These are phyloP conservation scores for Drosophila athabasca DNA, from an alignment of 1,140 invertebrate species.

Conservation along the genomic window DNA sequence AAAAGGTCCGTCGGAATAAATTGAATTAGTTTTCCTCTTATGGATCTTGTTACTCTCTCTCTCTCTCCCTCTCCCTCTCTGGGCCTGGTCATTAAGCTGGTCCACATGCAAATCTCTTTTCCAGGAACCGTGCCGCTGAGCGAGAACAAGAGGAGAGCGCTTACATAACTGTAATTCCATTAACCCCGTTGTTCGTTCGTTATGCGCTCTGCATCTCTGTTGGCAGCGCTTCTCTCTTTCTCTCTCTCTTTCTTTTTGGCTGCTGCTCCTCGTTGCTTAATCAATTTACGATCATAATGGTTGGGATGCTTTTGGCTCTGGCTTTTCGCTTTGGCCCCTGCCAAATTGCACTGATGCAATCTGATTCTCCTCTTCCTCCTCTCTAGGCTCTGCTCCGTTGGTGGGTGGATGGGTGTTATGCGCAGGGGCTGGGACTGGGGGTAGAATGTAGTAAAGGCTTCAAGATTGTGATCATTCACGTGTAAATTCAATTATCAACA, in stretches of 20 bases:
- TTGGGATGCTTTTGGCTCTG: conserved; percentile 34
- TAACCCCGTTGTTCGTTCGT: conserved; percentile 51
- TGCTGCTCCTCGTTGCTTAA: conserved; percentile 43
- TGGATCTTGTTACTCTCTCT: too few relatives aligned
- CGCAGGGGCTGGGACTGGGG: not conserved
- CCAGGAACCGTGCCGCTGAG: not conserved
- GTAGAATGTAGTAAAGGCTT: conserved; percentile 63
- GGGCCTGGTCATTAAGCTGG: conserved; percentile 2
- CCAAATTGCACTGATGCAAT: conserved; percentile 62
- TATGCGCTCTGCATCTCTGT: conserved; percentile 32
- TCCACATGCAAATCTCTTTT: not conserved
- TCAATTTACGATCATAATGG: conserved; percentile 77
- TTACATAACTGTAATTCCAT: conserved; percentile 58
- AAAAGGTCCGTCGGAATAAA: too few relatives aligned
- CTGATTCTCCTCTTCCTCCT: conserved; percentile 14
- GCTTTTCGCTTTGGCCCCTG: conserved; percentile 39
- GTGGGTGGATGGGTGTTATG: not conserved
- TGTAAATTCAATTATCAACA: conserved; percentile 82
- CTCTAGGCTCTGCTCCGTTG: not conserved
- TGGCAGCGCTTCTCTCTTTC: not conserved
- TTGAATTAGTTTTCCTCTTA: too few relatives aligned
- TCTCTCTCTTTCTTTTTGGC: conserved; percentile 6
- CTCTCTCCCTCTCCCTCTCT: too few relatives aligned
- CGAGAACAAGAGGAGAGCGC: conserved; percentile 16
- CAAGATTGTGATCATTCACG: conserved; percentile 79